Percentiles rank a stretch among this genome's conserved stretches.
Evolutionary conservation across 2,797 vertebrate genomes (phyloP).

Genomic region (Fratercula arctica): DNA sequence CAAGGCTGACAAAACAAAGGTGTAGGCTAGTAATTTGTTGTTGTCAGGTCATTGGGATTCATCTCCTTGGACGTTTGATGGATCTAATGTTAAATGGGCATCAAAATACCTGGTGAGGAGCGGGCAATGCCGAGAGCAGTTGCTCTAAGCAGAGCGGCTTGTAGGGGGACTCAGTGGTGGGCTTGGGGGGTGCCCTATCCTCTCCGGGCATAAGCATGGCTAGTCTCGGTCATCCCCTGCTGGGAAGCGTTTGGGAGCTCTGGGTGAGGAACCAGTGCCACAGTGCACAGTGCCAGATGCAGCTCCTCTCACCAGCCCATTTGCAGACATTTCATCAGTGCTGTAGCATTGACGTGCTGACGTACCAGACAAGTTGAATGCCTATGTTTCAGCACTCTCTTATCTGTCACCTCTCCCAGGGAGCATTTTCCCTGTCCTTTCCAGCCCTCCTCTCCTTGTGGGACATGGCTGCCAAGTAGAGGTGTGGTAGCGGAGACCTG

Average conservation of each 20-base stretch:
- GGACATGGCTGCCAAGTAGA: not conserved
- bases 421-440: not conserved
- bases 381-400: slow-evolving; percentile 42
- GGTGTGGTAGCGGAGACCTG: not conserved
- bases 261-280: not conserved
- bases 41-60: not conserved
- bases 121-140: not conserved
- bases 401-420: slow-evolving; percentile 1
- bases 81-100: not conserved
- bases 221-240: fast-evolving
- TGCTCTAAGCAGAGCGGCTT: not conserved
- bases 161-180: fast-evolving
- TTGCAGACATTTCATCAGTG: not conserved
- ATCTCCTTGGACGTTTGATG: not conserved
- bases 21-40: not conserved
- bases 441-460: not conserved
- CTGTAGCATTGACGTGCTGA: not conserved
- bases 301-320: not conserved
- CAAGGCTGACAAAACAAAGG: not conserved
- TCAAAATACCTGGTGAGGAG: not conserved
- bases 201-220: not conserved
- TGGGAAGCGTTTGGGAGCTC: not conserved
- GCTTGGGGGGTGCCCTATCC: fast-evolving
- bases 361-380: not conserved
- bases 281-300: not conserved